These are phyloP conservation scores for Spinus olivaceus DNA, from an alignment of 2,797 vertebrate genomes.

Conservation along the genomic window DNA sequence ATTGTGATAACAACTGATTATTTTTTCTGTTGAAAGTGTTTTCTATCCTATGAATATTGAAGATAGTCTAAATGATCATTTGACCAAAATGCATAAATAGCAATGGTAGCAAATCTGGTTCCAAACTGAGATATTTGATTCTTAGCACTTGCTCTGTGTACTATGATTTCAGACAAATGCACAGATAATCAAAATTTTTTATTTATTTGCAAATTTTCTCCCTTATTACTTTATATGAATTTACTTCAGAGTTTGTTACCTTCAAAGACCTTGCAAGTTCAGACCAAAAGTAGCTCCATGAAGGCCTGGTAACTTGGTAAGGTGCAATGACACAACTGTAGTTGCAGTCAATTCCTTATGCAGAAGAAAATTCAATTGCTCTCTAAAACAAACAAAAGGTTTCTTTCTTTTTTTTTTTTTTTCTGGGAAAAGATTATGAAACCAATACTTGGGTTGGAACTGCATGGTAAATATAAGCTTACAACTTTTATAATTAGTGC, in stretches of 20 bases:
- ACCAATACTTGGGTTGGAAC: not conserved
- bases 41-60: not conserved
- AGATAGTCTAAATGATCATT: not conserved
- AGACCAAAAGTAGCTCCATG: not conserved
- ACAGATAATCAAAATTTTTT: not conserved
- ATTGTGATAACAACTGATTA: not conserved
- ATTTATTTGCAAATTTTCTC: not conserved
- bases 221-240: not conserved
- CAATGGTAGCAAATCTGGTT: not conserved
- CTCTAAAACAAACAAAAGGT: not conserved
- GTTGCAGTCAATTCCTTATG: not conserved
- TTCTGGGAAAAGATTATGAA: not conserved
- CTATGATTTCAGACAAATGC: not conserved
- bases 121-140: not conserved
- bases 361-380: not conserved
- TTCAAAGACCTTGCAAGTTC: not conserved
- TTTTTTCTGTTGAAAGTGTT: not conserved
- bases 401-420: fast-evolving
- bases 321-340: not conserved
- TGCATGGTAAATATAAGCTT: not conserved
- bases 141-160: not conserved
- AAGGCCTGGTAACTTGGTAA: not conserved
- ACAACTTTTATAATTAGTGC: not conserved
- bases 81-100: not conserved
- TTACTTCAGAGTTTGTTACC: not conserved